These are phyloP conservation scores for Ormyrus pomaceus DNA, from an alignment of 2,888 invertebrate genomes.

Conservation along the genomic window DNA sequence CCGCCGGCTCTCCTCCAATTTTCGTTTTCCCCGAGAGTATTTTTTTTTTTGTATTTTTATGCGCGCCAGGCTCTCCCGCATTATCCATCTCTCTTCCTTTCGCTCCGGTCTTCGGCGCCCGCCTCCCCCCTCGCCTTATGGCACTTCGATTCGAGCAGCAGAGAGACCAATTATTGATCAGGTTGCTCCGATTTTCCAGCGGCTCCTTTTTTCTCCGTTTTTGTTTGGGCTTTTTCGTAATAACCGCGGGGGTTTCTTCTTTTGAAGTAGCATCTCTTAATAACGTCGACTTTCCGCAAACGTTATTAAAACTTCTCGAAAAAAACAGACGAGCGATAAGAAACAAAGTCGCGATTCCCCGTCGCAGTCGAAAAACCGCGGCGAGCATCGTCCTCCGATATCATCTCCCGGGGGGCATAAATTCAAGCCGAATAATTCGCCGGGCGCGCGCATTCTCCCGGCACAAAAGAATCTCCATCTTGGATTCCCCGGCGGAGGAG, in stretches of 20 bases:
- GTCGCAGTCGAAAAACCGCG: too few relatives aligned
- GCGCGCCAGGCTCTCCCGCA: background rate
- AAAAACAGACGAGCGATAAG: too few relatives aligned
- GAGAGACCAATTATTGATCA: slow-evolving; percentile 63
- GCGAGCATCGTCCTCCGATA: too few relatives aligned
- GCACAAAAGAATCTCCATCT: too few relatives aligned
- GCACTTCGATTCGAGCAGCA: slow-evolving; percentile 50
- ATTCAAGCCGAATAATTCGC: too few relatives aligned
- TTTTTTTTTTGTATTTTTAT: background rate
- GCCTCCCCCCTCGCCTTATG: slow-evolving; percentile 41
- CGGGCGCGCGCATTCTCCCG: too few relatives aligned
- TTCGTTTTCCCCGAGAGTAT: slow-evolving; percentile 15
- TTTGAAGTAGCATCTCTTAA: background rate
- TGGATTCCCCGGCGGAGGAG: too few relatives aligned
- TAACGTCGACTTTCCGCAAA: too few relatives aligned
- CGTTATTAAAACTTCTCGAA: too few relatives aligned
- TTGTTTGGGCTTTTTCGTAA: too few relatives aligned
- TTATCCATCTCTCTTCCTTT: slow-evolving; percentile 29
- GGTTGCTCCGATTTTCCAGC: slow-evolving; percentile 41
- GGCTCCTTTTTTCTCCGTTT: background rate
- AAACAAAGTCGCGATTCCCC: too few relatives aligned
- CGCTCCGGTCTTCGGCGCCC: slow-evolving; percentile 34
- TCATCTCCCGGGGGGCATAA: too few relatives aligned
- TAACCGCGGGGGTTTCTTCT: background rate
- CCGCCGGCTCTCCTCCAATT: slow-evolving; percentile 57